Evolutionary conservation across 2,797 vertebrate genomes (phyloP).

Genomic region (Urophycis tenuis): DNA sequence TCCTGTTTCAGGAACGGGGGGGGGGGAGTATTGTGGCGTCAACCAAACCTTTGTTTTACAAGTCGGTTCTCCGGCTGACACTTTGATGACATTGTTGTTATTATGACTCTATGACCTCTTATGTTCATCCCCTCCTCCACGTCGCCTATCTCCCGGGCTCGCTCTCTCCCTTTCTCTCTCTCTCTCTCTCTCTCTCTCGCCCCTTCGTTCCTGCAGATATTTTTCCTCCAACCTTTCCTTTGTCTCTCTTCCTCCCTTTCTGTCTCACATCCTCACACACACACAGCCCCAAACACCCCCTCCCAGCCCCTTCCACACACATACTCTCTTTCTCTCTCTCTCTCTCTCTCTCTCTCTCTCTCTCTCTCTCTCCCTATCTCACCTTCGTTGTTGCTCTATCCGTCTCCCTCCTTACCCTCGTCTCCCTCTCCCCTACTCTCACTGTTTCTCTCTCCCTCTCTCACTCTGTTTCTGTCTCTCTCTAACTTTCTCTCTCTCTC

Average conservation of each 20-base stretch:
- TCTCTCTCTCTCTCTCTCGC: not conserved
- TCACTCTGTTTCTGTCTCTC: not conserved
- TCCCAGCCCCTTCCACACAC: no score
- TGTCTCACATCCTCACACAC: conserved; percentile 12
- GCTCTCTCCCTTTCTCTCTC: not conserved
- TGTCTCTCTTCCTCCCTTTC: conserved; percentile 3
- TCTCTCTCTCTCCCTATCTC: not conserved
- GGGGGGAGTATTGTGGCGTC: not conserved
- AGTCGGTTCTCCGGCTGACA: not conserved
- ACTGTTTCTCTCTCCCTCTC: not conserved
- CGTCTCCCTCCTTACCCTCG: not conserved
- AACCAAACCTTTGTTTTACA: not conserved
- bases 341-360: not conserved
- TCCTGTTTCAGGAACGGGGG: not conserved
- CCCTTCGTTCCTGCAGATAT: not conserved
- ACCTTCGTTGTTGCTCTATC: not conserved
- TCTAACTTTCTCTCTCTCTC: not conserved
- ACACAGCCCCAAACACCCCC: no score
- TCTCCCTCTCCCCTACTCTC: not conserved
- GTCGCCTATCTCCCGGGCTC: not conserved
- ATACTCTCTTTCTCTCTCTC: not conserved
- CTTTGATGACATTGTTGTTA: not conserved
- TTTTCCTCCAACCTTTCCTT: not conserved
- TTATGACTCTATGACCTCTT: not conserved
- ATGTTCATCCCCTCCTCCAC: not conserved